phyloP scores from a whole-genome alignment of 1,140 invertebrate genomes.

The Heliconius hermathena region DNA sequence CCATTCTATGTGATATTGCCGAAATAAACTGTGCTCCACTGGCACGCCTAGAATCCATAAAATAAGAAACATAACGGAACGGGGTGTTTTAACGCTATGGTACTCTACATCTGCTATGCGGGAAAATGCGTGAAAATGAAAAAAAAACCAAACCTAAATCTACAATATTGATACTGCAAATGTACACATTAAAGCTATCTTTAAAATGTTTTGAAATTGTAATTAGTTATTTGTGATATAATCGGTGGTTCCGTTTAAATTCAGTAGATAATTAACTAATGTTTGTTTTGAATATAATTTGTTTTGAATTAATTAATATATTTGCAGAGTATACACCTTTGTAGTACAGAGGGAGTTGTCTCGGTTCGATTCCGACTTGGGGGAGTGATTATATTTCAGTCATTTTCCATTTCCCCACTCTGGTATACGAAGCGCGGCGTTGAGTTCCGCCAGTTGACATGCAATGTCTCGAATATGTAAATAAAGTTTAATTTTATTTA shows the following conservation, averaged over 20 bases:
- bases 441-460: neutral
- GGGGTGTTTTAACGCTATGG: too few species aligned
- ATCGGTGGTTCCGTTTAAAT: neutral
- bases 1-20: too few species aligned
- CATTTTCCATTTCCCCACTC: too few species aligned
- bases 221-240: neutral
- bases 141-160: too few species aligned
- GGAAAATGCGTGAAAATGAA: too few species aligned
- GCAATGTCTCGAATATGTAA: neutral
- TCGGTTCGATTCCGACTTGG: neutral
- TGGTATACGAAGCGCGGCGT: too few species aligned
- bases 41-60: too few species aligned
- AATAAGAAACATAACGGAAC: too few species aligned
- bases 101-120: too few species aligned
- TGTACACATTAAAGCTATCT: too few species aligned
- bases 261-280: neutral
- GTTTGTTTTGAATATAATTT: neutral
- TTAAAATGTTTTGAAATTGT: neutral
- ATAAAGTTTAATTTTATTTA: neutral
- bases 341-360: neutral
- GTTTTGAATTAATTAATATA: neutral
- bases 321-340: neutral
- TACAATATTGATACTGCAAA: too few species aligned
- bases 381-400: neutral
- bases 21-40: too few species aligned